Evolutionary conservation across 2,113 vertebrate species (phyloP).

Genomic region (Canis aureus): DNA sequence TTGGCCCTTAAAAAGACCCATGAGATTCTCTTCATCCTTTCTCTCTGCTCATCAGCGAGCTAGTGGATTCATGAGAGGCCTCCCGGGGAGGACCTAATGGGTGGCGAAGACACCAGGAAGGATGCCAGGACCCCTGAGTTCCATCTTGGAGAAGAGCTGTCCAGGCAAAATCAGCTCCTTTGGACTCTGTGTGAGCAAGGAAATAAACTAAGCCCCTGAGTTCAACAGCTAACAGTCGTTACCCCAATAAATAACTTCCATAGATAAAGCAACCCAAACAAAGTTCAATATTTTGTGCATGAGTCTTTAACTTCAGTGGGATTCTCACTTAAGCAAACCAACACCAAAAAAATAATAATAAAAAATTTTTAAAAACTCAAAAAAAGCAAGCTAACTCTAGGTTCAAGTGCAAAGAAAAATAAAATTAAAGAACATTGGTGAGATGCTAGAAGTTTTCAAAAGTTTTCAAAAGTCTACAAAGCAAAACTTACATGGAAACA

Average conservation of each 20-base stretch:
- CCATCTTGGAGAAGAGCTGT: not conserved
- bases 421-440: not conserved
- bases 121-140: not conserved
- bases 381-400: not conserved
- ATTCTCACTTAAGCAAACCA: not conserved
- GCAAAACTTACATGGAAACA: not conserved
- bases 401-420: conserved; percentile 25
- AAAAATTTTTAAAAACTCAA: too few species aligned
- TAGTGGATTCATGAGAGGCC: not conserved
- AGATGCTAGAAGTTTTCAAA: conserved; percentile 49
- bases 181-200: not conserved
- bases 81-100: not conserved
- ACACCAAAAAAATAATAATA: not conserved
- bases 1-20: not conserved
- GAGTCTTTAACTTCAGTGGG: not conserved
- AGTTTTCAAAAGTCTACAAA: not conserved
- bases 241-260: not conserved
- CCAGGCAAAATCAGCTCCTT: not conserved
- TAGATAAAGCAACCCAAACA: not conserved
- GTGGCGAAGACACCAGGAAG: not conserved
- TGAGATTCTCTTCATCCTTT: not conserved
- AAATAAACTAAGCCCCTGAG: not conserved
- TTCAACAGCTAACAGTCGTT: not conserved
- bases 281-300: not conserved
- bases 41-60: not conserved